These are phyloP conservation scores for Pelodiscus sinensis DNA, from an alignment of 2,113 vertebrate genomes.

Conservation along the genomic window DNA sequence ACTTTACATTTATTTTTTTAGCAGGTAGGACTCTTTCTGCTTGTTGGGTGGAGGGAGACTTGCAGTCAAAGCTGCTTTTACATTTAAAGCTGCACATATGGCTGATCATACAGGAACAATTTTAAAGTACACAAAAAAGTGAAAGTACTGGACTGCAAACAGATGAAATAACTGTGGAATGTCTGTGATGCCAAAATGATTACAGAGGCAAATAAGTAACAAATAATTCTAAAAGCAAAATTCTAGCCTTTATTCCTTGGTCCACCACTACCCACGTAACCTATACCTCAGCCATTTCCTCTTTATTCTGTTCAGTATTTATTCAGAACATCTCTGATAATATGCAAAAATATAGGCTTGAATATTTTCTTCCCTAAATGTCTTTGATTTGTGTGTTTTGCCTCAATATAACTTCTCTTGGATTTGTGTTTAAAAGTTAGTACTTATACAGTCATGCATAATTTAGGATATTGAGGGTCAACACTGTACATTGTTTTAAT, in stretches of 20 bases:
- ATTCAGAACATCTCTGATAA: neutral
- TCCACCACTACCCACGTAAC: neutral
- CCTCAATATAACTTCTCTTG: neutral
- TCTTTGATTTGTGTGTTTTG: neutral
- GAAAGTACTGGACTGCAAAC: neutral
- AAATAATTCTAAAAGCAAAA: neutral
- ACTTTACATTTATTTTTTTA: neutral
- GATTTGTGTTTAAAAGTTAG: neutral
- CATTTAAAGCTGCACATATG: neutral
- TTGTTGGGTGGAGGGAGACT: neutral
- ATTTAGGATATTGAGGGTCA: neutral
- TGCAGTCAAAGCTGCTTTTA: neutral
- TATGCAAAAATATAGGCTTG: neutral
- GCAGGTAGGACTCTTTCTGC: neutral
- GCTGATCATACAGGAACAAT: neutral
- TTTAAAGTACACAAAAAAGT: neutral
- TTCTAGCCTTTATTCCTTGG: neutral
- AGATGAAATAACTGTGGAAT: neutral
- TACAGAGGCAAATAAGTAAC: accelerated
- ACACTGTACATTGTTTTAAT: neutral
- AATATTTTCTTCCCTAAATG: neutral
- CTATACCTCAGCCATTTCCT: neutral
- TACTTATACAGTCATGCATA: neutral
- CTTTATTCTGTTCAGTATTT: neutral
- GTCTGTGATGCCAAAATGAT: neutral